Conservation (phyloP, 2,888 invertebrate genomes). For the Tromatobia lineatoria region DNA sequence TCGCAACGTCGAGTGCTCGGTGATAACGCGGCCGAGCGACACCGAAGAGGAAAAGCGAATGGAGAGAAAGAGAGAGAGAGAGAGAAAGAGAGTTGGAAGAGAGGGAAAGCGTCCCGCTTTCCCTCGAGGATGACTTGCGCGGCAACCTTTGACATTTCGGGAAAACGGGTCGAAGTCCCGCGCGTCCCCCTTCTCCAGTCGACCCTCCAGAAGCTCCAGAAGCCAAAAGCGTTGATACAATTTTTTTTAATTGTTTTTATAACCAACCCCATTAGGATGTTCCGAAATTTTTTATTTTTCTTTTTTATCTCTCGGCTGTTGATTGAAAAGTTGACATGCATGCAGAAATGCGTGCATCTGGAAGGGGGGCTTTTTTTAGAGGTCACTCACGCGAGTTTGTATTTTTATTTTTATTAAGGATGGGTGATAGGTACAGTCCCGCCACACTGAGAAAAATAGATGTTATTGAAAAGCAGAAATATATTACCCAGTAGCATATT, state of each 20-base stretch:
- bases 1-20: not conserved
- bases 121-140: conserved; percentile 77
- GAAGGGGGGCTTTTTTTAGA: too few relatives aligned
- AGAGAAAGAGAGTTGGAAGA: conserved; percentile 24
- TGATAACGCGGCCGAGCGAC: not conserved
- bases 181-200: conserved; percentile 30
- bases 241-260: conserved; percentile 7
- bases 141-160: conserved; percentile 82
- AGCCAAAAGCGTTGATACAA: conserved; percentile 40
- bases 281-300: too few relatives aligned
- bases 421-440: too few relatives aligned
- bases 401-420: too few relatives aligned
- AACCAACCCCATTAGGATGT: too few relatives aligned
- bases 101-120: conserved; percentile 57
- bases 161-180: conserved; percentile 78
- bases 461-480: too few relatives aligned
- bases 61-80: not conserved
- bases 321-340: too few relatives aligned
- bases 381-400: too few relatives aligned
- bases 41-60: not conserved
- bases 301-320: too few relatives aligned
- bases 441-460: too few relatives aligned
- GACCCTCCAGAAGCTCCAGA: conserved; percentile 7
- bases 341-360: too few relatives aligned
- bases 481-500: too few relatives aligned